These are phyloP conservation scores for Chrysomela aeneicollis DNA, from an alignment of 2,888 invertebrate species.

Conservation along the genomic window DNA sequence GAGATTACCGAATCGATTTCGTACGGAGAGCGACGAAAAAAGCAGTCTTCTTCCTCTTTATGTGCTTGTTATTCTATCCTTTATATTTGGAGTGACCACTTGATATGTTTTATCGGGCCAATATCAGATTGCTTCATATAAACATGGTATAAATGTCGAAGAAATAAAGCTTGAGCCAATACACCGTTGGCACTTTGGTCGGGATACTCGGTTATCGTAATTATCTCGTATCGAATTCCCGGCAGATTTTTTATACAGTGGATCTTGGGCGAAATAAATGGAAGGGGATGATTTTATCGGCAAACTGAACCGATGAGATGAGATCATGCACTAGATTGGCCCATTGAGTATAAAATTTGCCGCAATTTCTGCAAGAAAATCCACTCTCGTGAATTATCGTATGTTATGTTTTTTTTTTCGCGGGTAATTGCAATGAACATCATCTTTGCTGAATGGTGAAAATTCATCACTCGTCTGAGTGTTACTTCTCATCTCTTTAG, in stretches of 20 bases:
- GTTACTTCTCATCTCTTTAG: no score
- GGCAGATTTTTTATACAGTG: background rate
- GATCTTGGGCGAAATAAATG: background rate
- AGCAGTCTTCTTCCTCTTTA: constrained; percentile 53
- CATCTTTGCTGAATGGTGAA: no score
- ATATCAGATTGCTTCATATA: constrained; percentile 56
- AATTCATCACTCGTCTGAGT: no score
- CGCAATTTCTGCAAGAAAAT: no score
- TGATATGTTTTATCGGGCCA: constrained; percentile 57
- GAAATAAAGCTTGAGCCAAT: background rate
- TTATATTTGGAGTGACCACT: constrained; percentile 60
- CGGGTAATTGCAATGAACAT: no score
- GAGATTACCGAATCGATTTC: constrained; percentile 59
- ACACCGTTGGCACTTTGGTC: background rate
- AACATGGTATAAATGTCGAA: constrained; percentile 51
- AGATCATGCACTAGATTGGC: background rate
- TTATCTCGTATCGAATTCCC: background rate
- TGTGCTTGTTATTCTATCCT: constrained; percentile 59
- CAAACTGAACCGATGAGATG: background rate
- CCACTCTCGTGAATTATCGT: no score
- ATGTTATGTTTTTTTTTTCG: no score
- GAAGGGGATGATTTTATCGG: constrained; percentile 1
- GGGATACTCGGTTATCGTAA: background rate
- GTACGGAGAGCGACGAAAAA: constrained; percentile 50
- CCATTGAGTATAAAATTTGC: no score